Evolutionary conservation across 2,797 vertebrate species (phyloP), one percentile per base, ranked within the genome.

Genomic region (Catharus ustulatus): DNA sequence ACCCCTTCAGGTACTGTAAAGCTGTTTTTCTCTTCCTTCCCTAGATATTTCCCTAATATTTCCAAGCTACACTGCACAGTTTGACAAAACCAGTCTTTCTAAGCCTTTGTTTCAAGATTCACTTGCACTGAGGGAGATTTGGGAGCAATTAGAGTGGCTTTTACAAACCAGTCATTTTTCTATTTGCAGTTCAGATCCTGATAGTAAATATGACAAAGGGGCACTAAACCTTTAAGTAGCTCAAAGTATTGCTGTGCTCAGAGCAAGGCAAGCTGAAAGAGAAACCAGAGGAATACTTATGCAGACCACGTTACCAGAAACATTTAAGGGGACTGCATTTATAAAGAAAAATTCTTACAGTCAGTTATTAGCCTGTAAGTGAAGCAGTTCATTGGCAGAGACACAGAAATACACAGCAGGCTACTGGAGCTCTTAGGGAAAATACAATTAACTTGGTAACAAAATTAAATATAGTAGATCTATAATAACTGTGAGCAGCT

Each of bases 401-500:
- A 91, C 80, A 79, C 77, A 82, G 83, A 67, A 91, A 91, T 34
- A 90, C 87, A 88, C 87, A 96, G 94, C 83, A 91, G 93, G 94
- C 93, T 82, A 38, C 83, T 82, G 87, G 45, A 90, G 83, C 85
- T 94, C 85, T 94, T 61, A 88, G 94, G 89, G 95, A 94, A 96
- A 96, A 96, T 62, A 96, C 91, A 96, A 96, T 96, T 96, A 96
- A 64, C 94, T 94, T 17, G 57, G 87, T 88, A 94, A 94, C 89
- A 84, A 94, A 96, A 97, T 95, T 94, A 96, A 95, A 95, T 93
- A 82, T 94, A 94, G 87, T 91, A 90, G 91, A 64, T 84, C 83
- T 79, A 61, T 84, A 97, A 93, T 87, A 94, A 96, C 85, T 82
- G 74, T 76, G 80, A 96, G 71, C 80, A 94, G 93, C 87, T 94